phyloP scores from a whole-genome alignment of 2,888 invertebrate genomes.

The Drosophila borborema region DNA sequence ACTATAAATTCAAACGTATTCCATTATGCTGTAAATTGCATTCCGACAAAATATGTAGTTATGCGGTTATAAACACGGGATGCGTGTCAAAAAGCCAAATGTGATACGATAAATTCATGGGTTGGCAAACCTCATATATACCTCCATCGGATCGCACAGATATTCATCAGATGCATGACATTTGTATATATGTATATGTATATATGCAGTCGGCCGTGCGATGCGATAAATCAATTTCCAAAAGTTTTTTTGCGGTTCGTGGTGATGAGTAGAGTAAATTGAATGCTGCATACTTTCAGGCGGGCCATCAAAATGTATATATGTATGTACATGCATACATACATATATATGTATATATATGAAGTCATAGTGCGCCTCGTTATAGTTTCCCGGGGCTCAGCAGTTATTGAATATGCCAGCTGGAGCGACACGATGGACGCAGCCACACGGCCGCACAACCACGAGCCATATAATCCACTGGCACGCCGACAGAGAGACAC shows the following conservation, averaged over 20 bases:
- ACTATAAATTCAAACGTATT: background rate
- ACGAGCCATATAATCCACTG: conserved; percentile 54
- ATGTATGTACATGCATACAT: background rate
- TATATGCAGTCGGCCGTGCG: conserved; percentile 24
- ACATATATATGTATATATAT: background rate
- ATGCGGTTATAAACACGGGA: conserved; percentile 16
- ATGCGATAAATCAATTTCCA: conserved; percentile 66
- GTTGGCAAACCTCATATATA: conserved; percentile 10
- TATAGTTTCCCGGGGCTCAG: conserved; percentile 39
- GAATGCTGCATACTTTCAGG: conserved; percentile 69
- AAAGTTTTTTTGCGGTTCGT: conserved; percentile 54
- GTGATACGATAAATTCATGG: conserved; percentile 35
- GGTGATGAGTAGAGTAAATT: conserved; percentile 61
- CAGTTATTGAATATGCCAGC: conserved; percentile 75
- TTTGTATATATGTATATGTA: no score
- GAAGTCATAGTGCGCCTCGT: conserved; percentile 12
- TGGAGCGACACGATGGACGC: conserved; percentile 48
- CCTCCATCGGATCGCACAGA: background rate
- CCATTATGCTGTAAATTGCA: conserved; percentile 21
- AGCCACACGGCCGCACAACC: conserved; percentile 21
- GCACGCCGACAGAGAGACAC: conserved; percentile 52
- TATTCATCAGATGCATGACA: background rate
- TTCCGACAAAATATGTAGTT: conserved; percentile 33
- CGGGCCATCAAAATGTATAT: conserved; percentile 54
- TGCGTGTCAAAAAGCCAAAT: conserved; percentile 59